These are phyloP conservation scores for Chondrilla cf. caribensis DNA, from an alignment of 37 sponge, comb jelly and placozoan genomes.

Conservation along the genomic window DNA sequence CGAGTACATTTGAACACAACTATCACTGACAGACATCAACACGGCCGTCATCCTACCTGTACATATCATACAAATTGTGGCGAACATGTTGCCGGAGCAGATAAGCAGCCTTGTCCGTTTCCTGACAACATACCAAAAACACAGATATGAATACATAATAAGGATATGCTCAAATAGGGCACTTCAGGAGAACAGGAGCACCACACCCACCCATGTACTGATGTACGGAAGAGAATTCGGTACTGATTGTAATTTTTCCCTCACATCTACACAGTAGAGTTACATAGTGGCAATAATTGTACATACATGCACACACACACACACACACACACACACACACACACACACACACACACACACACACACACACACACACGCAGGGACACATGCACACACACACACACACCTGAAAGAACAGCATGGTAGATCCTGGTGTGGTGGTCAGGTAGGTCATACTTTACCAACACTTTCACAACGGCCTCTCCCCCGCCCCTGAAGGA, in stretches of 20 bases:
- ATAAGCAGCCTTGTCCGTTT: slow-evolving; percentile 84
- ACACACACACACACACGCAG: slow-evolving; percentile 42
- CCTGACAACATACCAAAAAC: slow-evolving; percentile 31
- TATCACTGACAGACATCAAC: too few species aligned
- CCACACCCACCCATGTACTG: slow-evolving; percentile 57
- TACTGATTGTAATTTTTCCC: slow-evolving; percentile 35
- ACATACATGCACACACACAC: background rate
- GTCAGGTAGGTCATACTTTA: slow-evolving; percentile 73
- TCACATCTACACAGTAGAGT: slow-evolving; percentile 36
- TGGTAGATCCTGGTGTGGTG: slow-evolving; percentile 51
- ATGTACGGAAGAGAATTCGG: slow-evolving; percentile 59
- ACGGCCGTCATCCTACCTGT: slow-evolving; percentile 78
- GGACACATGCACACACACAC: slow-evolving; percentile 40
- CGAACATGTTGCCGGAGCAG: slow-evolving; percentile 86
- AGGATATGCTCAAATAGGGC: too few species aligned
- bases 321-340: background rate
- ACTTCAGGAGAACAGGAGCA: too few species aligned
- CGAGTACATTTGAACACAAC: background rate
- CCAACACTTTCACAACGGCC: slow-evolving; percentile 91
- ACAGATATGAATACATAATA: too few species aligned
- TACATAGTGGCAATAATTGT: background rate
- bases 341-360: slow-evolving; percentile 31
- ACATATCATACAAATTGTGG: slow-evolving; percentile 89
- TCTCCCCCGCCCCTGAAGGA: slow-evolving; percentile 48
- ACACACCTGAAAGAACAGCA: slow-evolving; percentile 58